phyloP scores from a whole-genome alignment of 2,797 vertebrate genomes.

The Delichon dasypus region DNA sequence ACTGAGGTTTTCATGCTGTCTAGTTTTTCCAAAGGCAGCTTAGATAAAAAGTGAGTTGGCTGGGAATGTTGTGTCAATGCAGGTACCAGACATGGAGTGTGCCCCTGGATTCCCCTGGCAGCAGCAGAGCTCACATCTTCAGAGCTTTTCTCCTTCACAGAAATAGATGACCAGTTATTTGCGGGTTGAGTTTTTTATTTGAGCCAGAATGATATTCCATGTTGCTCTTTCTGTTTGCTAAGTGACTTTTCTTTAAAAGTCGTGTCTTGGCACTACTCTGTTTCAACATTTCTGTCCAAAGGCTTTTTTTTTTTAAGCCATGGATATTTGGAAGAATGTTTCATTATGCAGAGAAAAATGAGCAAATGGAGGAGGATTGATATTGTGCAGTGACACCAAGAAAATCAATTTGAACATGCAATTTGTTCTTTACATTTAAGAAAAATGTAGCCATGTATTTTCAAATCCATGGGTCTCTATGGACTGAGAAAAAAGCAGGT shows the following conservation, averaged over 20 bases:
- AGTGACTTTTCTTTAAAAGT: background rate
- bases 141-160: background rate
- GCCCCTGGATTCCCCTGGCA: background rate
- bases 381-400: background rate
- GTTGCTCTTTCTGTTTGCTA: background rate
- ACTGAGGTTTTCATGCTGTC: conserved; percentile 34
- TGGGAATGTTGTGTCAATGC: background rate
- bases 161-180: background rate
- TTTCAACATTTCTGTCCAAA: background rate
- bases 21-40: conserved; percentile 14
- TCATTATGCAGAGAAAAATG: background rate
- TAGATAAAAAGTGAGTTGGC: conserved; percentile 23
- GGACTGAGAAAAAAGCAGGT: background rate
- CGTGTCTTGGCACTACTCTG: background rate
- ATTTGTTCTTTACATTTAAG: background rate
- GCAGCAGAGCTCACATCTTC: background rate
- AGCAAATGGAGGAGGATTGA: background rate
- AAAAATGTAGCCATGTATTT: background rate
- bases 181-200: background rate
- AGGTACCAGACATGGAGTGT: background rate
- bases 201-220: background rate
- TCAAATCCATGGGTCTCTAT: background rate
- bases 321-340: background rate
- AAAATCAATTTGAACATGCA: background rate
- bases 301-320: background rate